Conservation (phyloP, 37 sponge, comb jelly and placozoan genomes). For the Agelas oroides region DNA sequence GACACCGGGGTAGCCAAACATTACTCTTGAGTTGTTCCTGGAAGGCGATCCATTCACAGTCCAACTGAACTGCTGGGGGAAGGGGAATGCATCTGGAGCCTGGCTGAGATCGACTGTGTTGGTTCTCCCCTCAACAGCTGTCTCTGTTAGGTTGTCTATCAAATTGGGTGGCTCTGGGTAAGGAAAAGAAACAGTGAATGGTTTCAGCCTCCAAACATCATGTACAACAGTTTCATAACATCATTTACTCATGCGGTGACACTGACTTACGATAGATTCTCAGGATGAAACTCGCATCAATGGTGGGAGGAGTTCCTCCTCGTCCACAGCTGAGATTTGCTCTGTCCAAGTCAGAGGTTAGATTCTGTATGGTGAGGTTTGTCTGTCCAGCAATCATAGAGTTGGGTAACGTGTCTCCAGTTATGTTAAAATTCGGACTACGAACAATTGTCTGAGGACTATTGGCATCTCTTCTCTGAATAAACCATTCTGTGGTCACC, state of each 20-base stretch:
- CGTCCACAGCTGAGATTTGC: neutral
- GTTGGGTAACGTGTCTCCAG: neutral
- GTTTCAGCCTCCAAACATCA: neutral
- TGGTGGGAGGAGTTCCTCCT: neutral
- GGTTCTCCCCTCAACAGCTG: neutral
- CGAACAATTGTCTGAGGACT: neutral
- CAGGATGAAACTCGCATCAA: neutral
- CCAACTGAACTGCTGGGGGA: no score
- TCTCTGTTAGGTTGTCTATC: neutral
- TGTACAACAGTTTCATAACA: neutral
- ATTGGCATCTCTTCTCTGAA: neutral
- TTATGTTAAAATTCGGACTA: neutral
- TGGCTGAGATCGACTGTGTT: neutral
- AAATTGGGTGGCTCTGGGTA: neutral
- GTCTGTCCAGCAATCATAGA: neutral
- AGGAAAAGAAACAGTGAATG: neutral
- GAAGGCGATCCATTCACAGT: no score
- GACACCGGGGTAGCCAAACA: no score
- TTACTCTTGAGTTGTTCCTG: no score
- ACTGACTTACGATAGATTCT: conserved; percentile 10
- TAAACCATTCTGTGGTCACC: neutral
- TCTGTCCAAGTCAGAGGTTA: neutral
- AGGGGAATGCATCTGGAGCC: no score
- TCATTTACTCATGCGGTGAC: neutral
- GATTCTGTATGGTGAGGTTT: conserved; percentile 1